A percentile compares a stretch with the other conserved stretches of the same genome.
phyloP scores from a whole-genome alignment of 30 jellyfish, hydroid and myxozoan species.

The Sanderia malayensis region DNA sequence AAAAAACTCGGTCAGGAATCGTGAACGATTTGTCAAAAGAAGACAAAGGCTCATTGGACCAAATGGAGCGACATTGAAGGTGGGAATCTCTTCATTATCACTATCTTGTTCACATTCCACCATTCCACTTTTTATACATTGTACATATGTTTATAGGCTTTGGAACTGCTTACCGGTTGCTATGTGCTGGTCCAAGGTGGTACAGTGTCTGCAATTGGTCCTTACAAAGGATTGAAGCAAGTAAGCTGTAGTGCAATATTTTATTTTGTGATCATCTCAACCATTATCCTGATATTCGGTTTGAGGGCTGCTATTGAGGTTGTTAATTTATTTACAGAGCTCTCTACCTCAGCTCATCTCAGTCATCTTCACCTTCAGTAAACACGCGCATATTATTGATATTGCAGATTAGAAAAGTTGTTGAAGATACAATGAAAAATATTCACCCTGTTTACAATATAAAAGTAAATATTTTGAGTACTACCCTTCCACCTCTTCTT shows the following conservation, averaged over 20 bases:
- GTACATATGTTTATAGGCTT: conserved; percentile 72
- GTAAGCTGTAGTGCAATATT: too few species aligned
- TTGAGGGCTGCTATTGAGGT: too few species aligned
- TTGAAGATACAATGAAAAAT: conserved; percentile 91
- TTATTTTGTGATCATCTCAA: not conserved
- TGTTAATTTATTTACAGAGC: too few species aligned
- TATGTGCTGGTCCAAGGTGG: conserved; percentile 96
- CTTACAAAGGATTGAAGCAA: conserved; percentile 83
- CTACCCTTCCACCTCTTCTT: not conserved
- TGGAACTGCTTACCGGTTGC: conserved; percentile 87
- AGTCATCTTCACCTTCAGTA: too few species aligned
- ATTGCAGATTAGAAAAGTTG: conserved; percentile 84
- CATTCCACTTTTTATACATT: too few species aligned
- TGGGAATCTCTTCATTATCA: not conserved
- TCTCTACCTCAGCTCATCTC: too few species aligned
- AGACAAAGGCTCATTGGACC: conserved; percentile 96
- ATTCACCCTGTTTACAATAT: conserved; percentile 94
- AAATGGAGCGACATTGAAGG: conserved; percentile 93
- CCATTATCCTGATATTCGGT: too few species aligned
- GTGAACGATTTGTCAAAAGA: conserved; percentile 86
- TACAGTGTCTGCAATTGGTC: conserved; percentile 94
- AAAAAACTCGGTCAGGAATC: conserved; percentile 66
- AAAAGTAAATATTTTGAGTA: conserved; percentile 42
- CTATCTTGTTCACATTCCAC: too few species aligned
- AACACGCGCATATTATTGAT: too few species aligned